Base-by-base conservation (phyloP, 2,888 invertebrate genomes). In the Latrodectus hesperus region DNA sequence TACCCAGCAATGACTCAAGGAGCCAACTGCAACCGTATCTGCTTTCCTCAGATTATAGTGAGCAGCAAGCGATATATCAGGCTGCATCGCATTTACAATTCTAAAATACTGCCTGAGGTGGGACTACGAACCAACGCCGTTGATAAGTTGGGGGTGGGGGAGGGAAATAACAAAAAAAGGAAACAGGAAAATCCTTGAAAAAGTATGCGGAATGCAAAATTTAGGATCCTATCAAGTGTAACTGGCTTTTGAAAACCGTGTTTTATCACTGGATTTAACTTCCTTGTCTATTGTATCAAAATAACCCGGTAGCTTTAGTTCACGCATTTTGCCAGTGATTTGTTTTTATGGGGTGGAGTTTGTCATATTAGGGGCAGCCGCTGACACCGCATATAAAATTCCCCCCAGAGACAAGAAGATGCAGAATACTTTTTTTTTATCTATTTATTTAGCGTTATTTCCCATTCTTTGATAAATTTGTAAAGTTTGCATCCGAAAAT, bases 301-400 rank as follows among this genome's bases (percentile, higher is more conserved):
- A 72, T 72, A 82, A 81, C 67, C 55, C 51, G 73, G 22, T 26
- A 53, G 67, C 64, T 53, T 49, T 26, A 70, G 38, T 60, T 73
- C 17, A 16, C 49, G 65, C 49, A 51, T 14, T 17, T 75, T 52
- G 38, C 38, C 68, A 17, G 67, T 87, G 86, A 87, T 87, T 87
- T 87, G 81, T 77, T 81, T 81, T 87, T 87, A 87, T 87, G 81
- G 86, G 72, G 11, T 49, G 53, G 76, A 87, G 86, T 87, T 87
- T 87, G 86, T 87, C 86, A 87, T 87, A 81, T 87, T 87, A 81
- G 73, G 86, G 86, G 67, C 76, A 87, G 86, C 86, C 86, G 77
- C 81, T 87, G 81, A 81, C 86, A 77, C 86, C 86, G 71, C 86
- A 87, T 77, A 80, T 80, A 81, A 77, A 87, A 71, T 74, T 87